Evolutionary conservation across 2,888 invertebrate species (phyloP).

Genomic region (Shargacucullia verbasci): DNA sequence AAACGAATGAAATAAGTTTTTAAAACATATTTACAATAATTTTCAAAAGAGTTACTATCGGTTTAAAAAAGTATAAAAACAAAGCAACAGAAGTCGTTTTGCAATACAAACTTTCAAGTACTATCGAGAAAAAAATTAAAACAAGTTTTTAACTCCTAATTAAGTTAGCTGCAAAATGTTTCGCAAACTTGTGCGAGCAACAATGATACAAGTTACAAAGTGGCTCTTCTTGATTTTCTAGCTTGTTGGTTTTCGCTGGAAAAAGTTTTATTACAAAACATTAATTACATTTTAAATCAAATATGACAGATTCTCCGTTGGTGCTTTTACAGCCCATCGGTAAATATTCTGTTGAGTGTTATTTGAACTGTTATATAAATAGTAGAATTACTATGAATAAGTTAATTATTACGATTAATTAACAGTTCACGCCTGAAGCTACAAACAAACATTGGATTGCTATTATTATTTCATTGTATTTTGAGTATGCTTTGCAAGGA

Average conservation of each 20-base stretch:
- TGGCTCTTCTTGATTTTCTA: slow-evolving; percentile 58
- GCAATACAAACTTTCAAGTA: slow-evolving; percentile 45
- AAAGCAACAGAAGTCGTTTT: slow-evolving; percentile 31
- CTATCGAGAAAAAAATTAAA: slow-evolving; percentile 56
- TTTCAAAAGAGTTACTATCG: slow-evolving; percentile 21
- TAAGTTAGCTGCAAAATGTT: slow-evolving; percentile 67
- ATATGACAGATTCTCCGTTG: slow-evolving; percentile 14
- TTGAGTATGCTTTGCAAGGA: no score
- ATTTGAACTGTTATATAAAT: no score
- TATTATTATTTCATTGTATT: no score
- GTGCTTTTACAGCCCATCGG: not conserved
- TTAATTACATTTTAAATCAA: slow-evolving; percentile 47
- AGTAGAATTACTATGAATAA: no score
- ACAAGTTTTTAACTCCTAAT: slow-evolving; percentile 63
- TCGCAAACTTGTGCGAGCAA: slow-evolving; percentile 57
- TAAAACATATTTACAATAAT: slow-evolving; percentile 7
- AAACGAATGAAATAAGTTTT: slow-evolving; percentile 4
- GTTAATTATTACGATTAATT: no score
- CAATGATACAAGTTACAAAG: slow-evolving; percentile 63
- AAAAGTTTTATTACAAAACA: slow-evolving; percentile 51
- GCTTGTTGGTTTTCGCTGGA: slow-evolving; percentile 56
- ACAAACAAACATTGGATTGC: no score
- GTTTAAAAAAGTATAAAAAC: slow-evolving; percentile 9
- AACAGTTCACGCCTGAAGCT: no score
- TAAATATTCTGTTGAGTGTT: not conserved